Evolutionary conservation across 2,797 vertebrate species (phyloP), one percentile per base, ranked within the genome.

Genomic region (Melopsittacus undulatus): DNA sequence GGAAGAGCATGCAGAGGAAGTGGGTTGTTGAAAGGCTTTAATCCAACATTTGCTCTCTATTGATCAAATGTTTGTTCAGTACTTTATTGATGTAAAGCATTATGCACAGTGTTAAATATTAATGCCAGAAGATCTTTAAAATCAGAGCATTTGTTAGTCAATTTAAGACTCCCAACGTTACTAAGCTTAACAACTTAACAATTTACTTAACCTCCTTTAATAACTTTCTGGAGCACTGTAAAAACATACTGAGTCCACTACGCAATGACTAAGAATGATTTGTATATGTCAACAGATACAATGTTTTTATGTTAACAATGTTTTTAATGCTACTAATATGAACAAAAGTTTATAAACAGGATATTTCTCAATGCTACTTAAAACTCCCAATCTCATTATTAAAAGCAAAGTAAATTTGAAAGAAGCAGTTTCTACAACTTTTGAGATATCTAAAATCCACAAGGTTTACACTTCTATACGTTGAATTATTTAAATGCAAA

Each of bases 31-130:
- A 15, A 61, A 75, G 52, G 46, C 30, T 84, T 64, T 45, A 45
- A 78, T 67, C 59, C 77, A 87, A 62, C 56, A 27, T 67, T 87
- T 74, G 67, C 61, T 84, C 83, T 67, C 74, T 51, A 74, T 70
- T 84, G 93, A 92, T 90, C 75, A 74, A 70, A 43, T 49, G 63
- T 81, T 78, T 86, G 91, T 42, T 61, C 43, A 80, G 72, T 74
- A 59, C 70, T 73, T 80, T 64, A 54, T 17, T 90, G 92, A 90
- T 68, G 46, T 17, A 66, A 82, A 57, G 51, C 76, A 92, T 86
- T 91, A 83, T 2, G 3, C 36, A 68, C 72, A 89, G 36, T 77
- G 42, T 87, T 90, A 94, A 93, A 92, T 84, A 96, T 95, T 94
- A 63, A 90, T 92, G 67, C 27, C 74, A 92, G 36, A 45, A 82